phyloP scores from a whole-genome alignment of 2,888 invertebrate genomes.

The Unio delphinus region DNA sequence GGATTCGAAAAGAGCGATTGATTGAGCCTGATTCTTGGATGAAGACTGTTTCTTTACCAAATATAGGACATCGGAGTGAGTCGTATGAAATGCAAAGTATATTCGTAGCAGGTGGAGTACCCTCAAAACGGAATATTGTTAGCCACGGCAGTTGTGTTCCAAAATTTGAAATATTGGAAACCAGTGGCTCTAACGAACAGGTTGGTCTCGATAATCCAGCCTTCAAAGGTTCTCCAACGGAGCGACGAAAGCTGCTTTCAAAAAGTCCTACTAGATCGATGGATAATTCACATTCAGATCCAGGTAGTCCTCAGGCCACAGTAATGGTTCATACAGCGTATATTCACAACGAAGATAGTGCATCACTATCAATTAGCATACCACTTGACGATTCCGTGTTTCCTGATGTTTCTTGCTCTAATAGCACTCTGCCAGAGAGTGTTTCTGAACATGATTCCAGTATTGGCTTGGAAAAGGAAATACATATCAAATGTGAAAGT shows the following conservation, averaged over 20 bases:
- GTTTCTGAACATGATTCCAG: constrained; percentile 4
- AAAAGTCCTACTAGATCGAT: no score
- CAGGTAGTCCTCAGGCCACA: constrained; percentile 1
- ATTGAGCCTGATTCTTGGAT: constrained; percentile 42
- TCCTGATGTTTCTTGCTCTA: no score
- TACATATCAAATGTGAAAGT: constrained; percentile 1
- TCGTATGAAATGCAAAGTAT: constrained; percentile 18
- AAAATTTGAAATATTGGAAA: constrained; percentile 13
- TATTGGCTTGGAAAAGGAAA: constrained; percentile 12
- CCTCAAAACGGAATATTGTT: constrained; percentile 6
- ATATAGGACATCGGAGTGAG: constrained; percentile 42
- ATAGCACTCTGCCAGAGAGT: no score
- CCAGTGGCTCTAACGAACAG: constrained; percentile 5
- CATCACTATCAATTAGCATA: no score
- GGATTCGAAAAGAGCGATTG: constrained; percentile 20
- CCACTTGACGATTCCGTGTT: no score
- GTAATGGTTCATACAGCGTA: constrained; percentile 37
- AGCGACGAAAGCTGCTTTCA: constrained; percentile 7
- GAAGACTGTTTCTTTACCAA: constrained; percentile 53
- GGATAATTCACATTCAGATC: no score
- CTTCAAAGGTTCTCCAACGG: constrained; percentile 36
- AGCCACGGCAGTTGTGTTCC: constrained; percentile 18
- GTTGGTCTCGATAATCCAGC: constrained; percentile 48
- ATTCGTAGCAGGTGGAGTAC: constrained; percentile 3
- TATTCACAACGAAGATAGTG: constrained; percentile 15